Evolutionary conservation across 2,888 invertebrate genomes (phyloP).

Genomic region (Andricus quercusramuli): DNA sequence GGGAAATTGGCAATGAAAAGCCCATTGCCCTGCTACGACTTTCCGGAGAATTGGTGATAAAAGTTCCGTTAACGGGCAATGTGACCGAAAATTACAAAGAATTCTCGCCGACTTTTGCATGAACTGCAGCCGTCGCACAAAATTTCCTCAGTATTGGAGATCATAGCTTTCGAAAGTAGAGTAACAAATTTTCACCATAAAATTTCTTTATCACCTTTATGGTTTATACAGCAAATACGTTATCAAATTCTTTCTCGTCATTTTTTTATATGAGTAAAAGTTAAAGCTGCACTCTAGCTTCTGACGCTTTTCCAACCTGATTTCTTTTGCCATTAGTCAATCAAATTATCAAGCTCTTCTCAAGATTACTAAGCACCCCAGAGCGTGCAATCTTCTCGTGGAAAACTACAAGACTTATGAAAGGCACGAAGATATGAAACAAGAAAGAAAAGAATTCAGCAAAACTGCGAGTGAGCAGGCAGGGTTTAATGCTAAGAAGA

Average conservation of each 20-base stretch:
- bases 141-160: not conserved
- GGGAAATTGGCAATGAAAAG: constrained; percentile 34
- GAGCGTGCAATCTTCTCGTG: constrained; percentile 55
- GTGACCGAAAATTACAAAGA: constrained; percentile 38
- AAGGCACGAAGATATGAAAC: constrained; percentile 48
- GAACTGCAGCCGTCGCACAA: constrained; percentile 14
- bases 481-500: constrained; percentile 51
- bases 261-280: not conserved
- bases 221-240: not conserved
- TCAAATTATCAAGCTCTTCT: constrained; percentile 65
- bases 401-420: constrained; percentile 50
- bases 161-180: not conserved
- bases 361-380: constrained; percentile 59
- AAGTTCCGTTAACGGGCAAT: constrained; percentile 23
- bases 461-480: constrained; percentile 41
- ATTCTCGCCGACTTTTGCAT: constrained; percentile 17
- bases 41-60: constrained; percentile 36
- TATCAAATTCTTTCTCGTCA: not conserved
- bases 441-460: constrained; percentile 45
- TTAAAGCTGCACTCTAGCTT: constrained; percentile 11
- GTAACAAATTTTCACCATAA: not conserved
- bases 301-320: constrained; percentile 36
- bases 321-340: constrained; percentile 64
- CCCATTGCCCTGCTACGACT: constrained; percentile 10
- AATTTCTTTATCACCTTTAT: not conserved